Base-by-base conservation (phyloP, 1,140 invertebrate genomes). In the Drosophila arawakana region DNA sequence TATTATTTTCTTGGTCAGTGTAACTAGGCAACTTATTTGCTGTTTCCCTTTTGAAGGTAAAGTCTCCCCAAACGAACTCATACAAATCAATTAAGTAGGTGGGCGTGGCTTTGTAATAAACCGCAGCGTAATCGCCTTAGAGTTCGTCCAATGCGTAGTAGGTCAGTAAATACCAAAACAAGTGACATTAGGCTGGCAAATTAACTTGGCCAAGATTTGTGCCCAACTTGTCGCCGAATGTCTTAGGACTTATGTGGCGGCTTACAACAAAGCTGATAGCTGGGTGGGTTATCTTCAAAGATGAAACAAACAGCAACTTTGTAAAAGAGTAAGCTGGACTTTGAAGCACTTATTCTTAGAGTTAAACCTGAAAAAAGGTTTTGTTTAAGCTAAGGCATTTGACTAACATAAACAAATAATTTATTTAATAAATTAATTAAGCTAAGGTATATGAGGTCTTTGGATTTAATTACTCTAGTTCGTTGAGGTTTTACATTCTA, bases 151-250 rank as follows among this genome's bases (percentile, higher is more conserved):
- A 61, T 46, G 68, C 59, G 49, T 70, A 44, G 57, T 67, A 44
- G 57, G 54, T 54, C 60, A 30, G 43, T 67, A 67, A 76, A 76
- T 76, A 41, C 46, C 69, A 68, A 21, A 58, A 80, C 69, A 80
- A 82, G 76, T 82, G 80, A 74, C 84, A 88, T 77, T 88, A 83
- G 80, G 73, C 80, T 68, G 76, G 73, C 62, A 83, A 86, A 88
- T 86, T 78, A 88, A 82, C 80, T 77, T 70, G 73, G 57, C 80
- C 52, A 68, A 77, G 80, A 86, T 88, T 88, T 88, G 76, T 77
- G 79, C 61, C 67, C 83, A 76, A 76, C 72, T 70, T 85, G 81
- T 62, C 74, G 54, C 39, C 59, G 55, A 54, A 60, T 67, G 63
- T 50, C 41, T 46, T 30, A 44, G 37, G 63, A 59, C 25, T 50